Conservation (phyloP, 1,140 invertebrate genomes). For the Drosophila subpulchrella region DNA sequence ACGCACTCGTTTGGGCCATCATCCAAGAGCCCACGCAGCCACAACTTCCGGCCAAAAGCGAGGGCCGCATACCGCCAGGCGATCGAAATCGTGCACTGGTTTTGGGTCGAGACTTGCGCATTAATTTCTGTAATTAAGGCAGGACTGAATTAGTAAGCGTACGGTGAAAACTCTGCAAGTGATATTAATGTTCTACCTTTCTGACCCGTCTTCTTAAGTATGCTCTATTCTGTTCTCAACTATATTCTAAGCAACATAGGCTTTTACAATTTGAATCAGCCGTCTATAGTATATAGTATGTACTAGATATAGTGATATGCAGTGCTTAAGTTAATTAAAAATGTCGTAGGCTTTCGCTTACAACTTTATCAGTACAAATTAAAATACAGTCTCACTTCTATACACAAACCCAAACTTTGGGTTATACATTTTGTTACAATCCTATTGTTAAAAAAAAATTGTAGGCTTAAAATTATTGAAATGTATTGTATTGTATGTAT, state of each 20-base stretch:
- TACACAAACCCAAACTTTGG: background rate
- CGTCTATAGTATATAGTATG: too few species aligned
- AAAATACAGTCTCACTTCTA: background rate
- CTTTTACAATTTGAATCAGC: too few species aligned
- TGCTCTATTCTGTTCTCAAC: too few species aligned
- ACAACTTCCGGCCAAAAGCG: slow-evolving; percentile 47
- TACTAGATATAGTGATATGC: too few species aligned
- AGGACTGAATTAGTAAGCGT: slow-evolving; percentile 49
- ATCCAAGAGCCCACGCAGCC: slow-evolving; percentile 47
- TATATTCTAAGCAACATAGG: too few species aligned
- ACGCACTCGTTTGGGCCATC: slow-evolving; percentile 36
- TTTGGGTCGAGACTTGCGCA: slow-evolving; percentile 11
- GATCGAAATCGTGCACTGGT: slow-evolving; percentile 46
- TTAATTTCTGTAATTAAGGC: slow-evolving; percentile 56
- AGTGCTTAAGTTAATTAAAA: background rate
- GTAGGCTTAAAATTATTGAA: too few species aligned
- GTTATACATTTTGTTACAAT: too few species aligned
- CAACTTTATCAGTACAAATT: background rate
- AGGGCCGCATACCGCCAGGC: slow-evolving; percentile 71
- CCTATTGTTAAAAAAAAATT: too few species aligned
- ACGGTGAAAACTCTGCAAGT: background rate
- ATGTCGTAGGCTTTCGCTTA: too few species aligned
- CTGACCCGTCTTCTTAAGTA: too few species aligned
- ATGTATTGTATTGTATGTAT: too few species aligned
- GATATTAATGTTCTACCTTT: background rate